A percentile compares a stretch with the other conserved stretches of the same genome.
Evolutionary conservation across 1,140 invertebrate genomes (phyloP).

Genomic region (Drosophila ananassae): DNA sequence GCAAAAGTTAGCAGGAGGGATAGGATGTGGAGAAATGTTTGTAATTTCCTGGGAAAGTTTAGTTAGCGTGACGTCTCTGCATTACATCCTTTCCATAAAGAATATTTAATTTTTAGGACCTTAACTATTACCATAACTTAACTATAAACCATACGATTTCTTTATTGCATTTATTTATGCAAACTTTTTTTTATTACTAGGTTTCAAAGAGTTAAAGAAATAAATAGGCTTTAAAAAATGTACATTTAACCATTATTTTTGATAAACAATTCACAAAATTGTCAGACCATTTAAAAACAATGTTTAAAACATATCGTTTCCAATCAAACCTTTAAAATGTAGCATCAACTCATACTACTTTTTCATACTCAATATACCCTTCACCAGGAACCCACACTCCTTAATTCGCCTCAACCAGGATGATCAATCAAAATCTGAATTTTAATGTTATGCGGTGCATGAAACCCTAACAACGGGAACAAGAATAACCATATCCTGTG

Average conservation of each 20-base stretch:
- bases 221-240: neutral
- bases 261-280: slow-evolving; percentile 22
- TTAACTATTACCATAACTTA: neutral
- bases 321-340: slow-evolving; percentile 1
- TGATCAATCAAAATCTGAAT: slow-evolving; percentile 80
- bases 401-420: slow-evolving; percentile 27
- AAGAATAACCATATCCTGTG: slow-evolving; percentile 66
- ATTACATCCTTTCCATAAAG: slow-evolving; percentile 33
- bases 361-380: slow-evolving; percentile 20
- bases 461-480: slow-evolving; percentile 68
- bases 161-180: too few species aligned
- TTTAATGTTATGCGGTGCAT: slow-evolving; percentile 81
- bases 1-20: slow-evolving; percentile 10
- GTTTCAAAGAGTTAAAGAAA: too few species aligned
- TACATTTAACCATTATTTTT: neutral
- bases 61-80: slow-evolving; percentile 55
- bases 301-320: slow-evolving; percentile 12
- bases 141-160: too few species aligned
- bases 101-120: slow-evolving; percentile 8
- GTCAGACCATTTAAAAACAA: slow-evolving; percentile 48
- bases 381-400: neutral
- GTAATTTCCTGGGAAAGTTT: slow-evolving; percentile 68
- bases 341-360: slow-evolving; percentile 9
- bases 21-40: slow-evolving; percentile 19
- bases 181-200: neutral